These are phyloP conservation scores for Sarcophaga carnaria DNA, from an alignment of 2,888 invertebrate genomes.

Conservation along the genomic window DNA sequence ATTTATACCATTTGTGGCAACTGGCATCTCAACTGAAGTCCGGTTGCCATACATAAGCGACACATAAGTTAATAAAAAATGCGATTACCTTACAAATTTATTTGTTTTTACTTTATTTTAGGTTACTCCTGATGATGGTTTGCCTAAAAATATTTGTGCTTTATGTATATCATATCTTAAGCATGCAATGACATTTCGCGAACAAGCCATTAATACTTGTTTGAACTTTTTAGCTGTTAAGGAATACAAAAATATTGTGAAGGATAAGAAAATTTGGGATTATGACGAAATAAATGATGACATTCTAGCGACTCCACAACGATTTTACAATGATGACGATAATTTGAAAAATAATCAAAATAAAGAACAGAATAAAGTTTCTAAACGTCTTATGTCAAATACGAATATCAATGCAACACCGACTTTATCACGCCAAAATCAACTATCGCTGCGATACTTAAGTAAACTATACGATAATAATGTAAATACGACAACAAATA, in stretches of 20 bases:
- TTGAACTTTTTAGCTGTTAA: conserved; percentile 69
- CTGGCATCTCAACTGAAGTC: no score
- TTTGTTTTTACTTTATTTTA: conserved; percentile 57
- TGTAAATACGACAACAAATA: conserved; percentile 65
- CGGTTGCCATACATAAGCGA: no score
- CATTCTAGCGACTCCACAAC: conserved; percentile 6
- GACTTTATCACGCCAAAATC: conserved; percentile 45
- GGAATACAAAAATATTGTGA: conserved; percentile 62
- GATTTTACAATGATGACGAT: conserved; percentile 49
- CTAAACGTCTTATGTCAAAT: conserved; percentile 73
- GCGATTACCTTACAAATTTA: neutral
- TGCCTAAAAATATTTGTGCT: conserved; percentile 80
- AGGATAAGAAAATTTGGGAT: conserved; percentile 61
- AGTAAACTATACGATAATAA: conserved; percentile 53
- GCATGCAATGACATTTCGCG: conserved; percentile 80
- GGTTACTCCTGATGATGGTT: conserved; percentile 78
- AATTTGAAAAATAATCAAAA: conserved; percentile 62
- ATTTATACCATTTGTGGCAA: no score
- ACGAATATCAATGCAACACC: conserved; percentile 35
- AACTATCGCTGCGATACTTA: conserved; percentile 56
- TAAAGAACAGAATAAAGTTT: conserved; percentile 75
- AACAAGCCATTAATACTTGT: conserved; percentile 73
- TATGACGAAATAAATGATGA: conserved; percentile 46
- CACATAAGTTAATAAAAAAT: neutral
- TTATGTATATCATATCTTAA: conserved; percentile 81